Percentiles rank a stretch among this genome's conserved stretches.
Evolutionary conservation across 2,113 vertebrate species (phyloP).

Genomic region (Rhinolophus ferrumequinum): DNA sequence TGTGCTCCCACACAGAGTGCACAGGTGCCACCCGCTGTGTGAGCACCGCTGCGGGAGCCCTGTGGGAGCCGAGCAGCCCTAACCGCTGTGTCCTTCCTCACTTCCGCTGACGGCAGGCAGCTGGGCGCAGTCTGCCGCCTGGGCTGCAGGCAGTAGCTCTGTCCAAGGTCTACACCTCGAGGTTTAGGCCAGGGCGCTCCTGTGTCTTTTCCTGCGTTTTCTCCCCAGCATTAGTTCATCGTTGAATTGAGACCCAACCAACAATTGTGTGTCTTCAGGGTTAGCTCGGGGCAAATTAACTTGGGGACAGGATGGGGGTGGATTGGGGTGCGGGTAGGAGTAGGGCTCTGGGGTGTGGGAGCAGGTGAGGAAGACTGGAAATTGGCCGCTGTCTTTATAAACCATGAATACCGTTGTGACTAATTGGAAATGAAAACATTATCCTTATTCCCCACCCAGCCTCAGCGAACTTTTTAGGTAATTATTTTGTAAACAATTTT

Average conservation of each 20-base stretch:
- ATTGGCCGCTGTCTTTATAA: not conserved
- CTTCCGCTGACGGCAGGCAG: constrained; percentile 57
- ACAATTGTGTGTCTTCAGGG: constrained; percentile 52
- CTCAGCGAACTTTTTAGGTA: constrained; percentile 67
- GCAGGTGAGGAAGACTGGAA: not conserved
- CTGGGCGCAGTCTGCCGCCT: constrained; percentile 57
- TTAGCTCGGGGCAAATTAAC: constrained; percentile 30
- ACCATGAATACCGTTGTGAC: not conserved
- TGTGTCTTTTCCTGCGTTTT: not conserved
- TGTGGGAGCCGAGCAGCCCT: not conserved
- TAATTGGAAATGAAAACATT: constrained; percentile 60
- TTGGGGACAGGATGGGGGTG: not conserved
- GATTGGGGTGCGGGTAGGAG: not conserved
- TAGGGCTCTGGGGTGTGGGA: not conserved
- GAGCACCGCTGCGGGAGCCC: too few species aligned
- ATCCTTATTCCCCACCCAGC: constrained; percentile 40
- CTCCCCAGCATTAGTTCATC: constrained; percentile 49
- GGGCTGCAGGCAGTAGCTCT: constrained; percentile 18
- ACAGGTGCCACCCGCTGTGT: not conserved
- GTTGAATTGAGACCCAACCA: constrained; percentile 54
- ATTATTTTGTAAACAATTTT: constrained; percentile 83
- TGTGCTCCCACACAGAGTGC: constrained; percentile 43
- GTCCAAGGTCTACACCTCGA: constrained; percentile 29
- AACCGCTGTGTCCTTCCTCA: constrained; percentile 37
- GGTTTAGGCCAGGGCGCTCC: not conserved